Base-by-base conservation (phyloP, 1,140 invertebrate genomes). In the Cyrtorhinus lividipennis region DNA sequence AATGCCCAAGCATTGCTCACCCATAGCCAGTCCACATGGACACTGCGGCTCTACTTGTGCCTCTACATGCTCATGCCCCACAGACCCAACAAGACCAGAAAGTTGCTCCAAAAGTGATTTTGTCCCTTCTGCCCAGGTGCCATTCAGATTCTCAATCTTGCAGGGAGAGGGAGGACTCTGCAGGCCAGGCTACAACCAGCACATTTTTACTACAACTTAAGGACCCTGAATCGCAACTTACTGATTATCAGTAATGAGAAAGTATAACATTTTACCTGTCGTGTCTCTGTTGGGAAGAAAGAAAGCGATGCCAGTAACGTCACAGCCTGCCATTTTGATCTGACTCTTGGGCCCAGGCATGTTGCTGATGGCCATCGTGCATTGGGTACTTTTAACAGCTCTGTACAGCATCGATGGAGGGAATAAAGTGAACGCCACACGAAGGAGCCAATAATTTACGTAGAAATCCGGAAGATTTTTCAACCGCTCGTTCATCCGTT, bases 271-370 rank as follows among this genome's bases (percentile, higher is more conserved):
- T 20, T 53, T 8, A 53, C 48, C 48, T 53, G 48, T 53, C 20
- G 48, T 53, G 48, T 53, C 48, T 53, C 48, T 53, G 18, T 53
- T 53, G 48, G 48, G 48, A 53, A 53, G 48, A 15, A 53, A 22
- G 20, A 53, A 53, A 10, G 20, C 48, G 10, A 53, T 15, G 20
- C 20, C 18, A 13, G 48, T 53, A 10, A 53, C 48, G 8, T 20
- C 18, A 20, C 48, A 10, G 20, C 48, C 48, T 15, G 8, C 18
- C 8, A 53, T 12, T 22, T 53, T 53, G 5, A 22, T 53, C 5
- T 12, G 5, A 10, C 5, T 20, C 48, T 53, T 12, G 20, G 48
- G 48, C 18, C 48, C 48, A 13, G 48, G 48, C 5, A 53, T 20
- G 48, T 53, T 53, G 18, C 48, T 53, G 48, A 53, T 53, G 12